phyloP scores from a whole-genome alignment of 2,113 vertebrate species.

The Phasianus colchicus region DNA sequence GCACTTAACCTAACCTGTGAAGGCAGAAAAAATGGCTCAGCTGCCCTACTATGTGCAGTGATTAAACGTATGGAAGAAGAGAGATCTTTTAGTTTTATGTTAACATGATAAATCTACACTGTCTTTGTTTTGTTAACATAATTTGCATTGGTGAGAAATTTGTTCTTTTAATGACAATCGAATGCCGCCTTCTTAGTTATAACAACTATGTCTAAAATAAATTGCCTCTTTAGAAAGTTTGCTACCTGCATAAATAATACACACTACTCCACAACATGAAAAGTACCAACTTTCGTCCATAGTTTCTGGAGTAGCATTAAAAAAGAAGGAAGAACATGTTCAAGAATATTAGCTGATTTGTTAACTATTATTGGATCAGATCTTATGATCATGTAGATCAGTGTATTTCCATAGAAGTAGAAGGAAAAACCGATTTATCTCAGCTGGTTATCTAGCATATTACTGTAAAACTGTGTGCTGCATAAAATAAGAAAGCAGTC shows the following conservation, averaged over 20 bases:
- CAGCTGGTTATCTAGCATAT: not conserved
- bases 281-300: not conserved
- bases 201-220: not conserved
- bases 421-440: not conserved
- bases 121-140: not conserved
- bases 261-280: not conserved
- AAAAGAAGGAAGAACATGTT: not conserved
- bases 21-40: not conserved
- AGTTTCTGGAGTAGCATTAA: not conserved
- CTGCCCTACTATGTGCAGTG: not conserved
- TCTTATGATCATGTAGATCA: not conserved
- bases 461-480: not conserved
- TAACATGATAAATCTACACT: not conserved
- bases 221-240: not conserved
- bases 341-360: not conserved
- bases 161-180: not conserved
- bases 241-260: not conserved
- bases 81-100: not conserved
- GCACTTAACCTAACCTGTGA: not conserved
- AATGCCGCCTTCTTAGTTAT: not conserved
- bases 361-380: not conserved
- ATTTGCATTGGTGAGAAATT: not conserved
- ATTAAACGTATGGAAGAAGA: not conserved
- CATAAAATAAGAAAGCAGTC: not conserved
- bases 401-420: not conserved